Conservation (phyloP, 1,140 invertebrate species). For the Pristionchus pacificus region DNA sequence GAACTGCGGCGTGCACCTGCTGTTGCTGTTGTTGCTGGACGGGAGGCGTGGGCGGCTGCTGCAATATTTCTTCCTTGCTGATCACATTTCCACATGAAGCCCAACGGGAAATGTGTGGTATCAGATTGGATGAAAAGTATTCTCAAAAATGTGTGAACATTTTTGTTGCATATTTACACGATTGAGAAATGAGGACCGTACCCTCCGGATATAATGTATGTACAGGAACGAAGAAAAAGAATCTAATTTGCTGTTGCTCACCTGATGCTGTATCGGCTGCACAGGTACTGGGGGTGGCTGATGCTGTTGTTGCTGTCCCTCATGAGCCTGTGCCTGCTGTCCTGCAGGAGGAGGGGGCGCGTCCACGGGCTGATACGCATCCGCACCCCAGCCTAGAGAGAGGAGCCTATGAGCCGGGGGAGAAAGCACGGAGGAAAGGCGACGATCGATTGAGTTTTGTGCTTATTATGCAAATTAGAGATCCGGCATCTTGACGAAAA, state of each 20-base stretch:
- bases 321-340: constrained; percentile 14
- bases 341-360: constrained; percentile 18
- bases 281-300: constrained; percentile 16
- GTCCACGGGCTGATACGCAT: constrained; percentile 23
- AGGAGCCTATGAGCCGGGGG: no score
- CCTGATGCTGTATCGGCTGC: background rate
- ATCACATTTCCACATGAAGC: no score
- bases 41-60: no score
- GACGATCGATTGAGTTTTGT: constrained; percentile 6
- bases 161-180: background rate
- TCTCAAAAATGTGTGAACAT: no score
- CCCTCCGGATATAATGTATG: background rate
- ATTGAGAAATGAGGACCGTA: background rate
- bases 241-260: no score
- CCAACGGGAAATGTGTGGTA: no score
- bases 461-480: background rate
- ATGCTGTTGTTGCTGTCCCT: constrained; percentile 1
- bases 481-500: background rate
- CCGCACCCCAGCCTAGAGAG: constrained; percentile 30
- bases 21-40: constrained; percentile 7
- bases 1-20: constrained; percentile 2
- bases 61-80: no score
- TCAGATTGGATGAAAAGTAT: no score
- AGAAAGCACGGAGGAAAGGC: constrained; percentile 8
- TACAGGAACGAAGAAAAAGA: no score